Evolutionary conservation across 2,797 vertebrate genomes (phyloP).

Genomic region (Epinephelus coioides): DNA sequence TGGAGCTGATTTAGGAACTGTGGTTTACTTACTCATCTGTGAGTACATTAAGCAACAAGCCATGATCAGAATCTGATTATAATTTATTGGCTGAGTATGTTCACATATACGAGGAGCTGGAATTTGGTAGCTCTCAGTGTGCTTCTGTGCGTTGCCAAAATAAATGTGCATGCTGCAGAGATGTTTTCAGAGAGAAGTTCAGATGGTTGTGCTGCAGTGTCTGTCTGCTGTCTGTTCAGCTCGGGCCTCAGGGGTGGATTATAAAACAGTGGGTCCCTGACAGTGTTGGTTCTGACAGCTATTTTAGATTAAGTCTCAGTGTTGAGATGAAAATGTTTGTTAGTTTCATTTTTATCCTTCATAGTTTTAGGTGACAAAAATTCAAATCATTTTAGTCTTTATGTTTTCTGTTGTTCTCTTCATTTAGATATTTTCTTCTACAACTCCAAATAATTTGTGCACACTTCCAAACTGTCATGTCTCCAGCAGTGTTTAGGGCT

Average conservation of each 20-base stretch:
- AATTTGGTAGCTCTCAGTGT: background rate
- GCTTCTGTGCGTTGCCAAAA: background rate
- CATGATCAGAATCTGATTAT: conserved; percentile 3
- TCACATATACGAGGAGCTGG: background rate
- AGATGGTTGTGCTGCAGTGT: background rate
- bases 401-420: too few relatives aligned
- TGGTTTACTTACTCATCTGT: background rate
- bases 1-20: conserved; percentile 25
- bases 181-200: conserved; percentile 6
- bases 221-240: background rate
- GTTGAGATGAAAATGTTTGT: too few relatives aligned
- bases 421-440: too few relatives aligned
- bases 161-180: background rate
- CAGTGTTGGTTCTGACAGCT: too few relatives aligned
- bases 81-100: background rate
- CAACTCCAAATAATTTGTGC: too few relatives aligned
- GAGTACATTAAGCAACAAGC: background rate
- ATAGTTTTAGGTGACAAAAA: too few relatives aligned
- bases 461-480: too few relatives aligned
- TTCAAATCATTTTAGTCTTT: too few relatives aligned
- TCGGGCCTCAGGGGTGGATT: background rate
- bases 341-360: too few relatives aligned
- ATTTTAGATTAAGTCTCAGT: too few relatives aligned
- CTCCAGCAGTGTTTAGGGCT: too few relatives aligned
- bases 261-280: too few relatives aligned